phyloP scores from a whole-genome alignment of 2,113 vertebrate genomes.

The Naja naja region DNA sequence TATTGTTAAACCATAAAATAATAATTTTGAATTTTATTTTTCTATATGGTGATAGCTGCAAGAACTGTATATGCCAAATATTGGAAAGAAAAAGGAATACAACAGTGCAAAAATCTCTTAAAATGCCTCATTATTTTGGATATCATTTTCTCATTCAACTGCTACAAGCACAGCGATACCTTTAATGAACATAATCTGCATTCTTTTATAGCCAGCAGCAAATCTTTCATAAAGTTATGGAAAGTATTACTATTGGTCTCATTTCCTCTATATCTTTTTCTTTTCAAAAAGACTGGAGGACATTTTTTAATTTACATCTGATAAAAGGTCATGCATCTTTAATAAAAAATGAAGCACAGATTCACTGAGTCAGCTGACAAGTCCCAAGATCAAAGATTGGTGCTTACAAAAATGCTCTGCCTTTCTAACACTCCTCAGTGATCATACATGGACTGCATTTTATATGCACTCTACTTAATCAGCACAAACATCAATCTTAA shows the following conservation, averaged over 20 bases:
- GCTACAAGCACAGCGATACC: neutral
- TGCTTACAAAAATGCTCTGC: neutral
- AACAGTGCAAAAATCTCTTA: neutral
- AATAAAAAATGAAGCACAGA: neutral
- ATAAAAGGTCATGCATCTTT: neutral
- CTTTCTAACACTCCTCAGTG: neutral
- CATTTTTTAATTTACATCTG: neutral
- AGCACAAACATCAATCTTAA: neutral
- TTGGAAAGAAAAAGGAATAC: neutral
- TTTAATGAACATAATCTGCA: neutral
- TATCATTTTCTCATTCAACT: neutral
- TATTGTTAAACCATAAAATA: neutral
- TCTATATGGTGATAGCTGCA: neutral
- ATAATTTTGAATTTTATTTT: neutral
- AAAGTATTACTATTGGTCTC: neutral
- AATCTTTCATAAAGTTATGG: neutral
- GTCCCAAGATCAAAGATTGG: neutral
- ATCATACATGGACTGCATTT: neutral
- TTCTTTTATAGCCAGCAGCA: neutral
- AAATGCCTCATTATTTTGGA: neutral
- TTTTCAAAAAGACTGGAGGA: neutral
- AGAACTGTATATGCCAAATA: neutral
- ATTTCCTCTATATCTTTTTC: neutral
- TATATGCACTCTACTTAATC: neutral
- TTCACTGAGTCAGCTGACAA: neutral